phyloP scores from a whole-genome alignment of 37 sponge, comb jelly and placozoan genomes.

The Crambe crambe region DNA sequence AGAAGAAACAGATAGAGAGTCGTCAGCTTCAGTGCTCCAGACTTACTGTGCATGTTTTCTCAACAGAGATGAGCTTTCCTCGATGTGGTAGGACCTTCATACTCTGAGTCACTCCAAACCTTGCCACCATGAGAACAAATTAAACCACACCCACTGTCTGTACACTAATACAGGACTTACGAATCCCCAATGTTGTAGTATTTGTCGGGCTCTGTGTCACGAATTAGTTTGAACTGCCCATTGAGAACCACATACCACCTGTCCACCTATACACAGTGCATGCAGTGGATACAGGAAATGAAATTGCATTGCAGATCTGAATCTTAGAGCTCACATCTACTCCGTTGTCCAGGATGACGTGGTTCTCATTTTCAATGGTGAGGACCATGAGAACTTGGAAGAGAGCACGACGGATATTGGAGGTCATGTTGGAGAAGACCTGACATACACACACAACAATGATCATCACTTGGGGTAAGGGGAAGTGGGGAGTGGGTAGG shows the following conservation, averaged over 20 bases:
- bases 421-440: constrained; percentile 73
- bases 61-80: constrained; percentile 54
- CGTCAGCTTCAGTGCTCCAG: too few relatives aligned
- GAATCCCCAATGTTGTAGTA: constrained; percentile 58
- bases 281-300: constrained; percentile 15
- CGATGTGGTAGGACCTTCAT: constrained; percentile 58
- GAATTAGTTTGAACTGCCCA: constrained; percentile 52
- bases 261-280: constrained; percentile 40
- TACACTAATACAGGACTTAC: constrained; percentile 11
- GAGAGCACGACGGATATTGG: constrained; percentile 58
- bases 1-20: constrained; percentile 1
- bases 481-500: background rate
- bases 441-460: constrained; percentile 10
- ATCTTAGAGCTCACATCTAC: constrained; percentile 68
- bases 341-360: constrained; percentile 62
- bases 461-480: too few relatives aligned
- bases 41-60: constrained; percentile 70
- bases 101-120: constrained; percentile 63
- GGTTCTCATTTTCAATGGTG: constrained; percentile 38
- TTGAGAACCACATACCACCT: constrained; percentile 76
- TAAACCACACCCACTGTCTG: background rate
- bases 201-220: constrained; percentile 46
- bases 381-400: constrained; percentile 44
- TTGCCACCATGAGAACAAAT: background rate
- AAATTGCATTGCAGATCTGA: too few relatives aligned